Conservation (phyloP, 1,140 invertebrate genomes). For the Lucilia sericata region DNA sequence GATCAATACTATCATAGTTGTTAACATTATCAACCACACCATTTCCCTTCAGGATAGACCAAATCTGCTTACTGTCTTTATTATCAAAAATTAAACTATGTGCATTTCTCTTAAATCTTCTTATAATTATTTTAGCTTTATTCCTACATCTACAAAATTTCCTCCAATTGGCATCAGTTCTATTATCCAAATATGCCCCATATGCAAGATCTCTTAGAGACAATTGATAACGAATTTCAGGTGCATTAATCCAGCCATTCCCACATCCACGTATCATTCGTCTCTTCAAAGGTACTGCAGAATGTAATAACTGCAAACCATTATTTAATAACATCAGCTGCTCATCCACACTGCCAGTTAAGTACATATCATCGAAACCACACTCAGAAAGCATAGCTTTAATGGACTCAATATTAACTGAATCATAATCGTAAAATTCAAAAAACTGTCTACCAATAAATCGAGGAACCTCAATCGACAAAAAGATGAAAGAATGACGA, state of each 20-base stretch:
- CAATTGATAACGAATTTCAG: neutral
- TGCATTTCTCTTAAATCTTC: neutral
- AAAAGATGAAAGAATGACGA: conserved; percentile 4
- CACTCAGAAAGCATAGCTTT: neutral
- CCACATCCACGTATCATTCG: neutral
- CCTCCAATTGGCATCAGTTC: neutral
- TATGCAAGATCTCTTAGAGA: neutral
- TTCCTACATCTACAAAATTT: neutral
- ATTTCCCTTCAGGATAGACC: neutral
- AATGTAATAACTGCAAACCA: neutral
- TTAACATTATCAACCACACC: neutral
- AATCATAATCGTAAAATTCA: conserved; percentile 8
- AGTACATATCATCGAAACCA: neutral
- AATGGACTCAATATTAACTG: neutral
- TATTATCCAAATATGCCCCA: neutral
- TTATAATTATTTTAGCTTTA: neutral
- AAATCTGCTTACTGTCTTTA: neutral
- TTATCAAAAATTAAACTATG: neutral
- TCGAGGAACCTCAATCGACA: neutral
- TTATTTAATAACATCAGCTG: neutral
- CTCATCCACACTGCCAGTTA: neutral
- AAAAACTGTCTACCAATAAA: neutral
- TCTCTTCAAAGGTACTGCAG: neutral
- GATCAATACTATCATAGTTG: neutral
- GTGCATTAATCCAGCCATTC: neutral